phyloP scores from a whole-genome alignment of 2,113 vertebrate genomes.

The Upupa epops region DNA sequence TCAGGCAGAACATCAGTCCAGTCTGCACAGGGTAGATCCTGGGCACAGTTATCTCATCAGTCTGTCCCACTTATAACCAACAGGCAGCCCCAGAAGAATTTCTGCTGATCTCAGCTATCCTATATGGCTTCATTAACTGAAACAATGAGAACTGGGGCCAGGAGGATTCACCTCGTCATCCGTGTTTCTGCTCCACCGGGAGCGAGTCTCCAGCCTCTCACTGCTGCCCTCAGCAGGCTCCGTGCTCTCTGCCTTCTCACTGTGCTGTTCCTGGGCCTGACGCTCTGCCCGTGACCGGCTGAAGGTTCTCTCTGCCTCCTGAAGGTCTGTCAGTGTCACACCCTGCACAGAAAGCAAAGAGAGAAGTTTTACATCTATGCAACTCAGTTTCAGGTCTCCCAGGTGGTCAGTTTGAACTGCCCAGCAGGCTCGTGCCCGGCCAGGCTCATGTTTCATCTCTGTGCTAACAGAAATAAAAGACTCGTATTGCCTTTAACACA shows the following conservation, averaged over 20 bases:
- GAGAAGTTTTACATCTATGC: rapidly evolving
- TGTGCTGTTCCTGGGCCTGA: constrained; percentile 71
- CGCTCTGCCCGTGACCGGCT: constrained; percentile 75
- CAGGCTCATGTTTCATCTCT: background rate
- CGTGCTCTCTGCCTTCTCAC: background rate
- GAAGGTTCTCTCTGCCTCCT: constrained; percentile 86
- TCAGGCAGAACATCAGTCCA: background rate
- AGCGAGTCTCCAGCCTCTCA: constrained; percentile 39
- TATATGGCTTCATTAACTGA: background rate
- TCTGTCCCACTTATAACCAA: background rate
- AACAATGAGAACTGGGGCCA: background rate
- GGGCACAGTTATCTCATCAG: background rate
- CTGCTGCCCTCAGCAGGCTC: background rate
- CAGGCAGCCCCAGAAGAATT: background rate
- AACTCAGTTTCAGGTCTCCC: background rate
- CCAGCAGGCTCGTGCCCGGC: background rate
- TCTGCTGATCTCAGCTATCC: background rate
- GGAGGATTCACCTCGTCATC: constrained; percentile 77
- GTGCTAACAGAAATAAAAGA: background rate
- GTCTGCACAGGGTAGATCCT: background rate
- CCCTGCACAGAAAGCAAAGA: constrained; percentile 72
- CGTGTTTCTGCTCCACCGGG: constrained; percentile 33
- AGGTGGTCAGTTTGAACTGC: background rate
- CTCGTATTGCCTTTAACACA: background rate
- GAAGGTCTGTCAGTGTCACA: constrained; percentile 89